phyloP scores from a whole-genome alignment of 2,888 invertebrate genomes.

The Megamerina dolium region DNA sequence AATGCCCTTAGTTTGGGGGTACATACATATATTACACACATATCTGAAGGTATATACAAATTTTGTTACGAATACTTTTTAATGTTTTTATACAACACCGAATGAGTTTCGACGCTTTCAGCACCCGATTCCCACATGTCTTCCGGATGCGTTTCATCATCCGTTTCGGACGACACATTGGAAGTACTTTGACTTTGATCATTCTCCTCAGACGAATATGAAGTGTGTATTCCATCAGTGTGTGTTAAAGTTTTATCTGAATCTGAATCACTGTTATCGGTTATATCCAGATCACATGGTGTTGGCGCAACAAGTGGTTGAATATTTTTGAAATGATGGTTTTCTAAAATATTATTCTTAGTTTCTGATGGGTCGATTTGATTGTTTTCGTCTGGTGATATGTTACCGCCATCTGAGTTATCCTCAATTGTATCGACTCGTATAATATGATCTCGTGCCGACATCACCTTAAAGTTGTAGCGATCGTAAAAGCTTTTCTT shows the following conservation, averaged over 20 bases:
- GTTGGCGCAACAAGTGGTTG: slow-evolving; percentile 29
- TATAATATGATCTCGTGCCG: slow-evolving; percentile 38
- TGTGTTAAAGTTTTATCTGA: slow-evolving; percentile 39
- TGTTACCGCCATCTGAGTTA: slow-evolving; percentile 33
- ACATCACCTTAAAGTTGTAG: slow-evolving; percentile 45
- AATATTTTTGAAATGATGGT: slow-evolving; percentile 34
- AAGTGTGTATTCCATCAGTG: slow-evolving; percentile 21
- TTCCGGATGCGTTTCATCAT: slow-evolving; percentile 67
- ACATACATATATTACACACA: no score
- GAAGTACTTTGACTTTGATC: slow-evolving; percentile 61
- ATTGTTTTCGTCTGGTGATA: slow-evolving; percentile 20
- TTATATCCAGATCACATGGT: slow-evolving; percentile 2
- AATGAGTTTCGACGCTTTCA: slow-evolving; percentile 81
- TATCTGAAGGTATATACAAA: no score
- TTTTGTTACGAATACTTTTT: slow-evolving; percentile 52
- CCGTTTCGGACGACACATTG: slow-evolving; percentile 52
- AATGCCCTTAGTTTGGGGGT: no score
- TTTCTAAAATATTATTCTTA: slow-evolving; percentile 23
- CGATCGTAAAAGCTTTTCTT: slow-evolving; percentile 51
- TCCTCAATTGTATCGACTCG: slow-evolving; percentile 45
- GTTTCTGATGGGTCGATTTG: slow-evolving; percentile 16
- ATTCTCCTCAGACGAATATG: slow-evolving; percentile 55
- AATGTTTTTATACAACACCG: slow-evolving; percentile 75
- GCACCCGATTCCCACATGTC: slow-evolving; percentile 82
- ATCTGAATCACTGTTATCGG: slow-evolving; percentile 35